phyloP scores from a whole-genome alignment of 2,888 invertebrate species.

The Oxyscelio sp. region DNA sequence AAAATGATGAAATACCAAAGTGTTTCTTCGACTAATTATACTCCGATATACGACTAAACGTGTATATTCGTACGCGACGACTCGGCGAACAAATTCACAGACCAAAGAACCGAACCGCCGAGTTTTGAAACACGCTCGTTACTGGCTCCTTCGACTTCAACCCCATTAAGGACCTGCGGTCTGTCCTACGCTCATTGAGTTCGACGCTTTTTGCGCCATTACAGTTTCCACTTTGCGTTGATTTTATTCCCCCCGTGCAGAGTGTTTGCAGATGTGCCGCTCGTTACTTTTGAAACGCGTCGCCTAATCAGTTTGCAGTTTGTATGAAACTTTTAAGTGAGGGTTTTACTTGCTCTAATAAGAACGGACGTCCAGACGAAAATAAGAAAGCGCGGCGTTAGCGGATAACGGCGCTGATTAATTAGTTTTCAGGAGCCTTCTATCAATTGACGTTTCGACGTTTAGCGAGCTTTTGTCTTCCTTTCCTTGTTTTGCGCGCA shows the following conservation, averaged over 20 bases:
- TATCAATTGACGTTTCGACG: slow-evolving; percentile 40
- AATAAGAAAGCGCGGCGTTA: slow-evolving; percentile 45
- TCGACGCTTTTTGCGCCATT: slow-evolving; percentile 69
- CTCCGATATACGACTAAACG: slow-evolving; percentile 35
- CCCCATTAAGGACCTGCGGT: slow-evolving; percentile 71
- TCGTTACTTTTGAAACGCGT: slow-evolving; percentile 65
- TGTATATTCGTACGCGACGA: slow-evolving; percentile 44
- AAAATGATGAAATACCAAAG: slow-evolving; percentile 32
- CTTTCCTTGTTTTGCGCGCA: background rate
- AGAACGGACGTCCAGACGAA: slow-evolving; percentile 33
- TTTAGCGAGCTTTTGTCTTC: slow-evolving; percentile 49
- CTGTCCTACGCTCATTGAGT: slow-evolving; percentile 52
- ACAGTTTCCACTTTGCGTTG: slow-evolving; percentile 70
- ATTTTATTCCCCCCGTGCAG: slow-evolving; percentile 59
- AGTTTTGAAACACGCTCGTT: slow-evolving; percentile 63
- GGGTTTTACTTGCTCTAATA: slow-evolving; percentile 51
- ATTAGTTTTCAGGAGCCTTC: slow-evolving; percentile 63
- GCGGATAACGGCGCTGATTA: slow-evolving; percentile 53
- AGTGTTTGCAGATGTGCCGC: slow-evolving; percentile 69
- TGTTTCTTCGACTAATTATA: slow-evolving; percentile 50
- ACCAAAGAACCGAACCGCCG: slow-evolving; percentile 2
- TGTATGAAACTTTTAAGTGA: slow-evolving; percentile 68
- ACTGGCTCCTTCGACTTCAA: slow-evolving; percentile 60
- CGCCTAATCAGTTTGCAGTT: slow-evolving; percentile 69
- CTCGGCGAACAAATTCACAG: slow-evolving; percentile 17